Evolutionary conservation across 2,888 invertebrate species (phyloP), one percentile per base, ranked within the genome.

Genomic region (Cephus rjabovi): DNA sequence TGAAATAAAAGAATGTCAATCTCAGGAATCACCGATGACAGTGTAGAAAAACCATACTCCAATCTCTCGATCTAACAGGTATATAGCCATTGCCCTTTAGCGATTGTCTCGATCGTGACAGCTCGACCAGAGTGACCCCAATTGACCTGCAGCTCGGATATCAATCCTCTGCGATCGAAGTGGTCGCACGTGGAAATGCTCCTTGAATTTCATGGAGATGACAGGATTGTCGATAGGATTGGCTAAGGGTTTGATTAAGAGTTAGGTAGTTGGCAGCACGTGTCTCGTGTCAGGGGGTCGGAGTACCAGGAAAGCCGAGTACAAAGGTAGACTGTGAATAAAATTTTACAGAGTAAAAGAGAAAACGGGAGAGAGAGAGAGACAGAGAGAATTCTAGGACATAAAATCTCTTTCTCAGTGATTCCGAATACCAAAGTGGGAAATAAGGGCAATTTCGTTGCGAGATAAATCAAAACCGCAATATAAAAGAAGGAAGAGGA

Each of bases 401-500:
- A 71, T 71, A 71, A 71, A 71, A 11, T 71, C 71, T 15, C 71
- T 30, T 74, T 68, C 69, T 74, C 37, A 76, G 77, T 77, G 80
- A 80, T 80, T 80, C 33, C 76, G 80, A 76, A 80, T 77, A 77
- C 77, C 80, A 75, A 77, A 77, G 78, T 73, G 40, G 34, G 71
- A 34, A 75, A 73, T 73, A 79, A 77, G 78, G 75, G 71, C 31
- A 71, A 71, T 30, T 71, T 31, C 31, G 1, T n/a, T 1, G 75
- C 15, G 79, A 80, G 77, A 84, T 79, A 81, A 81, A 79, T 79
- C 80, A 78, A 79, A 79, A 34, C 35, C 74, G 34, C 37, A 34
- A 76, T 40, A 74, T 69, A 76, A 78, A 79, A 78, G 82, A 84
- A 82, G 83, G 80, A 75, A 74, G 70, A 40, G 34, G 77, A 71